Evolutionary conservation across 2,113 vertebrate species (phyloP), one percentile per base, ranked within the genome.

Genomic region (Symphodus melops): DNA sequence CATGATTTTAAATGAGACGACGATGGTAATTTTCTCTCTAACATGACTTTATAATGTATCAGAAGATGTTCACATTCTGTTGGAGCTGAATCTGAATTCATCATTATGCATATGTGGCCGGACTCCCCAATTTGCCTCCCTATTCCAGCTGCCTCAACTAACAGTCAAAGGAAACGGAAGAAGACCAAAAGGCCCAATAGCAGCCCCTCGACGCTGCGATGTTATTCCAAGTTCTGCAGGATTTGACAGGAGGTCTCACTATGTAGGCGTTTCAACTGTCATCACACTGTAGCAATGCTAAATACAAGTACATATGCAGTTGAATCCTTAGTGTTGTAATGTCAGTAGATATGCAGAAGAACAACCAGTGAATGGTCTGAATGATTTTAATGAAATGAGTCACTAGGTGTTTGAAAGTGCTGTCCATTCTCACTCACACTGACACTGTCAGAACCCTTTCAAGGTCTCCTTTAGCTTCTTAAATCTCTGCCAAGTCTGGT

Each of bases 1-100:
- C 44, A 75, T 63, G 14, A 59, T 63, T 72, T 72, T 57, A 4
- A 72, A 49, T 53, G 16, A 75, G 49, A 44, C n/a, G 0, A 39
- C 39, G 37, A 61, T 73, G 76, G 19, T 80, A 53, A 70, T 82
- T 76, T 11, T 49, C 49, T 58, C 41, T 61, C 59, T 8, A 48
- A 60, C 53, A 9, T 68, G 51, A 33, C 55, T 83, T 51, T 61
- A 53, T 59, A 37, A 59, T 64, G 19, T 48, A 68, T 79, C 16
- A 62, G 71, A 73, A 70, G 68, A 23, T 64, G 59, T 17, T 54
- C 59, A 17, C 60, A 8, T 67, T 72, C 49, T 57, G 33, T 75
- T 42, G 0, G n/a, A 60, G 49, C 28, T 55, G 48, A 66, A 54
- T 51, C 23, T 16, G 5, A 69, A 69, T 52, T 33, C 6, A 25